Evolutionary conservation across 2,113 vertebrate species (phyloP), one percentile per base, ranked within the genome.

Genomic region (Triplophysa dalaica): DNA sequence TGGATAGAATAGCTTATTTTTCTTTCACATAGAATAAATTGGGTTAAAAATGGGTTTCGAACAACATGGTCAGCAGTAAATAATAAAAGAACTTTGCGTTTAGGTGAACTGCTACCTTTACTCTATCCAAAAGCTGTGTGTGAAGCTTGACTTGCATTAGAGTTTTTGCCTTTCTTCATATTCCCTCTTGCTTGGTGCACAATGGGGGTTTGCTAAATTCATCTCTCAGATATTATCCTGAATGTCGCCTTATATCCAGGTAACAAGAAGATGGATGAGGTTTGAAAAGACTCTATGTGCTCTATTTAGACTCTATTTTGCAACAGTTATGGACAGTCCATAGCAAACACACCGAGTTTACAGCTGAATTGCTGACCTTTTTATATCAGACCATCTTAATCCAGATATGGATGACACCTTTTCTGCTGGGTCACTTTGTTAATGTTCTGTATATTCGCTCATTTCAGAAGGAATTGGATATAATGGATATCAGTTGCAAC

Each of bases 261-360:
- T 63, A 69, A 29, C 69, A 52, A 60, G 41, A 68, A 70, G 78
- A 78, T 81, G 54, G 68, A 84, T 74, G 74, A 54, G 52, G 45
- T 72, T 78, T 84, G 29, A 67, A 76, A 70, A 75, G 61, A 50
- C 22, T 29, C 50, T 8, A 14, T 0, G 45, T 58, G 43, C 41
- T 45, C n/a, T n/a, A n/a, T n/a, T n/a, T n/a, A n/a, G n/a, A n/a
- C n/a, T n/a, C n/a, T n/a, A n/a, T 11, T 17, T 56, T 12, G 45
- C 48, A 64, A 26, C 70, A 63, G 22, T 72, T 73, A 29, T 19
- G n/a, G 65, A 79, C 45, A 22, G 56, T 81, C 70, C 70, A 75
- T 67, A 50, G 33, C 62, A 21, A 72, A 74, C 29, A 56, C n/a
- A 13, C 11, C 24, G 26, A 14, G 29, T 50, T 74, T 65, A 54